Percentiles rank a stretch among this genome's conserved stretches.
Conservation (phyloP, 1,140 invertebrate genomes). For the Drosophila quadrilineata region DNA sequence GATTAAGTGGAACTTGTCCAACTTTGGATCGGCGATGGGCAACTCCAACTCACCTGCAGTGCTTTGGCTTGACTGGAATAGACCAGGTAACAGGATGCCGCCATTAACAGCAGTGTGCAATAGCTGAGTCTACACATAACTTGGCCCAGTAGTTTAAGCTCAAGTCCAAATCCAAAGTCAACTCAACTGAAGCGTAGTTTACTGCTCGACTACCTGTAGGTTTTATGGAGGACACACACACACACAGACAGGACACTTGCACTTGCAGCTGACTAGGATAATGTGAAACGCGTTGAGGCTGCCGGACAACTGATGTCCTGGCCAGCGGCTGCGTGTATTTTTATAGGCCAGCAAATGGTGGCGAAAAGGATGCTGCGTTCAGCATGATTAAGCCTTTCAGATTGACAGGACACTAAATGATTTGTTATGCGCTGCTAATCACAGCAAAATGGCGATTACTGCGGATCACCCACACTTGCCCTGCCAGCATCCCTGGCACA, state of each 20-base stretch:
- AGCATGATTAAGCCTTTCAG: constrained; percentile 57
- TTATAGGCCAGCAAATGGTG: constrained; percentile 51
- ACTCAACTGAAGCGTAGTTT: constrained; percentile 1
- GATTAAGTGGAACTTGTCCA: constrained; percentile 60
- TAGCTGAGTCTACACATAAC: constrained; percentile 70
- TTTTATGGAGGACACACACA: constrained; percentile 24
- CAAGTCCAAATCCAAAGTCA: too few relatives aligned
- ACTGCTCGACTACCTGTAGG: too few relatives aligned
- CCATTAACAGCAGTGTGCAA: constrained; percentile 68
- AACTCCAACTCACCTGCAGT: constrained; percentile 54
- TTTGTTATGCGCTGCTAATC: constrained; percentile 64
- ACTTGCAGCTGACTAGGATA: constrained; percentile 3
- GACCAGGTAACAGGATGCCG: constrained; percentile 60
- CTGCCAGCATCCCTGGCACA: too few relatives aligned
- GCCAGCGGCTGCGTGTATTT: constrained; percentile 35
- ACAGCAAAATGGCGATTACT: constrained; percentile 16
- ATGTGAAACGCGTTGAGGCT: constrained; percentile 29
- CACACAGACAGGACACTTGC: constrained; percentile 20
- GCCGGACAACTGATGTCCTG: constrained; percentile 54
- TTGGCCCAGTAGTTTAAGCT: neutral
- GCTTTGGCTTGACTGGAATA: constrained; percentile 57
- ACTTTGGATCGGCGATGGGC: neutral
- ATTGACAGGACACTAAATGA: constrained; percentile 72
- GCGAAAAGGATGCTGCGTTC: constrained; percentile 22
- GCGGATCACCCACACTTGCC: too few relatives aligned